Base-by-base conservation (phyloP, 2,797 vertebrate species). In the Coccyzus lansbergi region DNA sequence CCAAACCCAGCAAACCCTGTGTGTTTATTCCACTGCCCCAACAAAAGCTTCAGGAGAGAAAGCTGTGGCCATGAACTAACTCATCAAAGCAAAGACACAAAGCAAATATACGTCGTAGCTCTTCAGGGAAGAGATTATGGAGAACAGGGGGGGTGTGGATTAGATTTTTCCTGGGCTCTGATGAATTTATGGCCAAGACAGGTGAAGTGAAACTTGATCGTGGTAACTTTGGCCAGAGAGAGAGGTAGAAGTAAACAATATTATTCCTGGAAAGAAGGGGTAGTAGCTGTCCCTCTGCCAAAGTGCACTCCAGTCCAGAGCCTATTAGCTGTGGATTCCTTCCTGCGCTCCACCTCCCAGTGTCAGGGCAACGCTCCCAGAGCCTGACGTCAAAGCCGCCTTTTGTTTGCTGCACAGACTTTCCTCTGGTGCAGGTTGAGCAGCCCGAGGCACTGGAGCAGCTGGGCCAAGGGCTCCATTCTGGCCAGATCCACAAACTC, bases 191-290 rank as follows among this genome's bases (percentile, higher is more conserved):
- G 80, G 60, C n/a, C 67, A 68, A 88, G 84, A 92, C 92, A 95
- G 95, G 94, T 95, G 93, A 96, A 95, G 26, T 56, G 92, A 95
- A 97, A 96, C 71, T 71, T 90, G 86, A 96, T 44, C 6, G 69
- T 52, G 46, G 89, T 88, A 95, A 96, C 82, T 86, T 72, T 55
- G 94, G 83, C 82, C 88, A 88, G 88, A 81, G 81, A 67, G 74
- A 31, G 72, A 90, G 86, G 93, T 88, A 94, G 93, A 96, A 97
- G 96, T 95, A 96, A 97, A 95, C 92, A 95, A 22, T 93, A 92
- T 95, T 96, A 96, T 96, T 97, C 94, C 93, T 97, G 96, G 96
- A 96, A 97, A 96, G 93, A 96, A 84, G 94, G 87, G 87, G 72
- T 85, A 95, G 95, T 91, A 87, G 80, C 83, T 92, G 90, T 95